These are phyloP conservation scores for Chlorodrepanis virens DNA, from an alignment of 2,113 vertebrate species.

Conservation along the genomic window DNA sequence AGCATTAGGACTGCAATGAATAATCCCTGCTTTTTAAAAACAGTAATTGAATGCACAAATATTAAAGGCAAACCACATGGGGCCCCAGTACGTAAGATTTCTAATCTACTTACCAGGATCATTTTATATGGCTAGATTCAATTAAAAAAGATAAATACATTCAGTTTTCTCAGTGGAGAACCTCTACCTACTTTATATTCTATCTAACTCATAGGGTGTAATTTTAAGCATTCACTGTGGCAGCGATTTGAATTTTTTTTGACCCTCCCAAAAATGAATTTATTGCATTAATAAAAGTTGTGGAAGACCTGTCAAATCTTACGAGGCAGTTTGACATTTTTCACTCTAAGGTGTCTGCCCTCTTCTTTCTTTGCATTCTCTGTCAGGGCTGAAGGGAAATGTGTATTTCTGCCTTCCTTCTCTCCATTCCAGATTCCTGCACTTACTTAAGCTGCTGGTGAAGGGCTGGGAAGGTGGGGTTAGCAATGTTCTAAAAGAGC, in stretches of 20 bases:
- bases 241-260: conserved; percentile 27
- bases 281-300: neutral
- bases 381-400: neutral
- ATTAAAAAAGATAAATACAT: conserved; percentile 69
- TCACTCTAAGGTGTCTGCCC: neutral
- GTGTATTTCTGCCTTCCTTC: neutral
- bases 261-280: neutral
- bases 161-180: conserved; percentile 48
- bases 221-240: conserved; percentile 27
- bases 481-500: neutral
- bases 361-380: neutral
- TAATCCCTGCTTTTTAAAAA: conserved; percentile 63
- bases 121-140: conserved; percentile 57
- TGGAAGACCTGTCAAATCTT: neutral
- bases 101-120: conserved; percentile 73
- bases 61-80: conserved; percentile 42
- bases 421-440: neutral
- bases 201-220: neutral
- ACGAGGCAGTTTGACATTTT: neutral
- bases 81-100: conserved; percentile 40
- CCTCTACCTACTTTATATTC: conserved; percentile 43
- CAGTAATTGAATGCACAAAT: conserved; percentile 48
- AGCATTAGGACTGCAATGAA: conserved; percentile 45
- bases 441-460: fast-evolving
- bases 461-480: neutral